These are phyloP conservation scores for Ophioninae sp. DNA, from an alignment of 2,888 invertebrate species.

Conservation along the genomic window DNA sequence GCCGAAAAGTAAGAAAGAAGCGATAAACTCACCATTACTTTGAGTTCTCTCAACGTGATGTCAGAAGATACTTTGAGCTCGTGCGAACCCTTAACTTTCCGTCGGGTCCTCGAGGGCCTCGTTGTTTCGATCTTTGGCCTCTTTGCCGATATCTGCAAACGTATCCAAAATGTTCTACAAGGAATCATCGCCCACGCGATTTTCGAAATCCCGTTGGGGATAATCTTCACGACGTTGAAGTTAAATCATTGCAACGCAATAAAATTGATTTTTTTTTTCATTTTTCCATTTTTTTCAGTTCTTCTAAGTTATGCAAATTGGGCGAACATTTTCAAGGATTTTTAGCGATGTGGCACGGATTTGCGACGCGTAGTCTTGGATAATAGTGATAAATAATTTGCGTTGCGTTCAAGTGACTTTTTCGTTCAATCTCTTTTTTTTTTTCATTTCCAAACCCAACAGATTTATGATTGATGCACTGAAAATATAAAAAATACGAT, in stretches of 20 bases:
- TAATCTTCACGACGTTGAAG: neutral
- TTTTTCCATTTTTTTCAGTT: too few species aligned
- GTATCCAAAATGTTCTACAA: slow-evolving; percentile 1
- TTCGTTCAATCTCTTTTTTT: too few species aligned
- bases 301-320: too few species aligned
- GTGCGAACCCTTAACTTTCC: slow-evolving; percentile 77
- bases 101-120: slow-evolving; percentile 75
- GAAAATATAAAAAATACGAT: too few species aligned
- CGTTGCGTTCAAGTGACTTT: too few species aligned
- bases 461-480: too few species aligned
- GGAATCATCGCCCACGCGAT: neutral
- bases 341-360: too few species aligned
- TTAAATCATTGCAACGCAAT: neutral
- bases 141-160: slow-evolving; percentile 70
- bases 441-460: too few species aligned
- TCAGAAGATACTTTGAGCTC: slow-evolving; percentile 77
- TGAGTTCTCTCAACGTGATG: slow-evolving; percentile 76
- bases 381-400: too few species aligned
- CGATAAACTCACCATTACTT: slow-evolving; percentile 75
- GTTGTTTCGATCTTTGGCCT: slow-evolving; percentile 69
- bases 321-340: too few species aligned
- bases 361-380: too few species aligned
- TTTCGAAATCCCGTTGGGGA: neutral
- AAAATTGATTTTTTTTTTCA: too few species aligned
- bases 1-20: slow-evolving; percentile 5